Base-by-base conservation (phyloP, 30 jellyfish, hydroid and myxozoan species). In the Sanderia malayensis region DNA sequence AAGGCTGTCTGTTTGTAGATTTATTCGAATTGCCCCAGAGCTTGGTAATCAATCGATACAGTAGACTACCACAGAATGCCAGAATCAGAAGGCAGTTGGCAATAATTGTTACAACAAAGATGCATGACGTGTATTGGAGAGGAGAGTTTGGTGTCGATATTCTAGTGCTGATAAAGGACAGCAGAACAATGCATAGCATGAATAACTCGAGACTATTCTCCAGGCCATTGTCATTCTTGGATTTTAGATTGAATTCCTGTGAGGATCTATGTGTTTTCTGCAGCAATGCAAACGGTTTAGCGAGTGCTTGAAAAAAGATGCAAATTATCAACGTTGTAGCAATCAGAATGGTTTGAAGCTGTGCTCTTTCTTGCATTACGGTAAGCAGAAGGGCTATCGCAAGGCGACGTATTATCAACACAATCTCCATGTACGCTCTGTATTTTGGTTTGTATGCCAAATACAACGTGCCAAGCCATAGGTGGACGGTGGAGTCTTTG, bases 381-480 rank as follows among this genome's bases (percentile, higher is more conserved):
- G 82, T 46, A 44, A 79, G 28, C 25, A 79, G 29, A 2, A 66
- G n/a, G 8, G 90, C 90, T 20, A 77, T 64, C 27, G 33, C 17
- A 21, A 77, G 32, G 24, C 89, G 41, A 45, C 81, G 71, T 46
- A 34, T 20, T 24, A 65, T 1, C 81, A 77, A 19, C 11, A 77
- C 52, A 1, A 77, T 46, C 31, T 77, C 89, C 81, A 65, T 32
- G 59, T 37, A 77, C n/a, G 53, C 64, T 47, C 74, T 47, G 30
- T n/a, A 47, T 24, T 31, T 31, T 13, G 64, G 73, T 34, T 58
- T 64, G 81, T 63, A 77, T 0, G 89, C 73, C 11, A 17, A 4
- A 23, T 41, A 31, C 30, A 77, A 47, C 3, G 60, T 61, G 19
- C 81, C 80, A 24, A 77, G 89, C 89, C 89, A 77, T 22, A 34